phyloP scores from a whole-genome alignment of 2,797 vertebrate genomes.

The Halcyon smyrnensis region DNA sequence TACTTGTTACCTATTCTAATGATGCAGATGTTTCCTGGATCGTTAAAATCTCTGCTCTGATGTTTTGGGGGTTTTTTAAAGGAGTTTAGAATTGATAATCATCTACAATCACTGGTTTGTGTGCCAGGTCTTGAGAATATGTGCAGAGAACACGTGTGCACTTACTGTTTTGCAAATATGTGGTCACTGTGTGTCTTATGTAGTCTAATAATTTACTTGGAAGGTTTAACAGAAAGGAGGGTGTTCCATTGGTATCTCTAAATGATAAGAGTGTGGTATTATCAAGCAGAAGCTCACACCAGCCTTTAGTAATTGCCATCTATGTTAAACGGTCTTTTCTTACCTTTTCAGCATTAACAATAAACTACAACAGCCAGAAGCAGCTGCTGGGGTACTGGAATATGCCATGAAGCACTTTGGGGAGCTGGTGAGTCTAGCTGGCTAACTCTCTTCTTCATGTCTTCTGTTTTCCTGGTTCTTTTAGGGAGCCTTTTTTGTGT shows the following conservation, averaged over 20 bases:
- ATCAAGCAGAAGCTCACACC: not conserved
- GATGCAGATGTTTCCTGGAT: not conserved
- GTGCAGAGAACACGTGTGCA: too few relatives aligned
- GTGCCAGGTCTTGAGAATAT: too few relatives aligned
- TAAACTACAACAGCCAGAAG: constrained; percentile 98
- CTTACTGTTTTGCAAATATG: too few relatives aligned
- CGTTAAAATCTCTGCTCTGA: not conserved
- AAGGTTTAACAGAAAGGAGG: not conserved
- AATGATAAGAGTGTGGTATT: not conserved
- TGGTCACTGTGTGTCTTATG: not conserved
- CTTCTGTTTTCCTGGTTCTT: not conserved
- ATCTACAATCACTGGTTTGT: too few relatives aligned
- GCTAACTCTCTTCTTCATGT: not conserved
- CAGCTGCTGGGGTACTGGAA: constrained; percentile 94
- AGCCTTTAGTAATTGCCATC: not conserved
- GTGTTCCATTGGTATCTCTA: not conserved
- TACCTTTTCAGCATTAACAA: constrained; percentile 92
- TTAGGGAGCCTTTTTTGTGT: not conserved
- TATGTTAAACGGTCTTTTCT: not conserved
- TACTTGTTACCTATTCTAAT: not conserved
- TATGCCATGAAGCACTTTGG: constrained; percentile 99
- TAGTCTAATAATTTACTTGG: not conserved
- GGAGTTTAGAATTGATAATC: not conserved
- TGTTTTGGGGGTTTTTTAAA: not conserved
- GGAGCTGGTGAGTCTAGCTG: constrained; percentile 89